phyloP scores from a whole-genome alignment of 1,140 invertebrate genomes.

The Aphidius gifuensis region DNA sequence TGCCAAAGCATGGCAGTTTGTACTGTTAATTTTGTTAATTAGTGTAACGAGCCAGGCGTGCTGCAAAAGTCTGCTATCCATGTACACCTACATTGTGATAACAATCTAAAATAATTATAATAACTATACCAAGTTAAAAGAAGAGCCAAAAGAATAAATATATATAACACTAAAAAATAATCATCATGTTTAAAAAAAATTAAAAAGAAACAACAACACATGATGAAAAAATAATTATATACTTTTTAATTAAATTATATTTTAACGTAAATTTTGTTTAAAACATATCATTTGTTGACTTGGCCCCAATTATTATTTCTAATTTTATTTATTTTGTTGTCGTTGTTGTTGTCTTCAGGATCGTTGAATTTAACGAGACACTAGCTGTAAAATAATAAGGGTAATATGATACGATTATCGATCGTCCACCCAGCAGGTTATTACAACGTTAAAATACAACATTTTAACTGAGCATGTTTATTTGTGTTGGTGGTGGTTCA shows the following conservation, averaged over 20 bases:
- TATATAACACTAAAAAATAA: too few species aligned
- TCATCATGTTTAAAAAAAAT: too few species aligned
- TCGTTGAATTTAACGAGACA: constrained; percentile 7
- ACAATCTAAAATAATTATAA: constrained; percentile 2
- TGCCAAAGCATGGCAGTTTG: constrained; percentile 4
- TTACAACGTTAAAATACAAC: not conserved
- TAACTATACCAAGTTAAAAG: not conserved
- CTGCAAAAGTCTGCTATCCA: constrained; percentile 2
- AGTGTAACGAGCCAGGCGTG: constrained; percentile 22
- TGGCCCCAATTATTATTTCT: too few species aligned
- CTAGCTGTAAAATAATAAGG: constrained; percentile 5
- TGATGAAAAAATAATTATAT: too few species aligned
- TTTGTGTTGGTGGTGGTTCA: not conserved
- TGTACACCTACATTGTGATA: constrained; percentile 6
- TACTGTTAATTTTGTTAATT: constrained; percentile 40
- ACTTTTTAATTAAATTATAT: too few species aligned
- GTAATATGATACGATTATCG: constrained; percentile 8
- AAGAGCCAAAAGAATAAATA: not conserved
- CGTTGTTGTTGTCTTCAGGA: too few species aligned
- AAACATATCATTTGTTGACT: too few species aligned
- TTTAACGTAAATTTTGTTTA: too few species aligned
- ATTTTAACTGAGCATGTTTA: not conserved
- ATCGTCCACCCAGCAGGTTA: not conserved
- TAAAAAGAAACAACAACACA: too few species aligned
- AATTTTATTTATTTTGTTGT: too few species aligned